phyloP scores from a whole-genome alignment of 2,888 invertebrate species.

The Danaus chrysippus region DNA sequence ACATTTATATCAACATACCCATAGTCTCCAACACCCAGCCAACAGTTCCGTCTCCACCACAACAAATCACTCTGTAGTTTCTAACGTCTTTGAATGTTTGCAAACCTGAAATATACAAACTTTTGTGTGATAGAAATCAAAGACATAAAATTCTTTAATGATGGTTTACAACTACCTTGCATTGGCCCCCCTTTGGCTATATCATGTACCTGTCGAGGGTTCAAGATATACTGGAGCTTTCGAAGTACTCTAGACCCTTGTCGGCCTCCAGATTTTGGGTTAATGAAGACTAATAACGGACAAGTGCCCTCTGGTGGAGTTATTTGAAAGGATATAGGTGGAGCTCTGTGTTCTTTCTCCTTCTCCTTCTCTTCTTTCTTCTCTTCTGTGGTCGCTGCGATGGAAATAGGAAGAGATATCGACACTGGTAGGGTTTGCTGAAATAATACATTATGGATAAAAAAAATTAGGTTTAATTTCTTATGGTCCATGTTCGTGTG shows the following conservation, averaged over 20 bases:
- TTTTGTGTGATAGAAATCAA: neutral
- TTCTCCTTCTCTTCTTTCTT: conserved; percentile 45
- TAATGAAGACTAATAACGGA: conserved; percentile 96
- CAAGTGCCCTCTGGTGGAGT: conserved; percentile 85
- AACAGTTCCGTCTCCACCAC: conserved; percentile 98
- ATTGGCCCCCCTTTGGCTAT: conserved; percentile 94
- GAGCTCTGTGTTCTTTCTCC: conserved; percentile 55
- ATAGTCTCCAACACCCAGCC: conserved; percentile 98
- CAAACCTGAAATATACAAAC: conserved; percentile 77
- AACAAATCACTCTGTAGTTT: conserved; percentile 94
- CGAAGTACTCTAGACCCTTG: conserved; percentile 94
- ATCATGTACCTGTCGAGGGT: conserved; percentile 96
- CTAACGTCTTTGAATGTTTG: conserved; percentile 96
- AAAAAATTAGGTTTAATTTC: too few relatives aligned
- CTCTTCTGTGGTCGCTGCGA: conserved; percentile 48
- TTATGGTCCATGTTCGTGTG: too few relatives aligned
- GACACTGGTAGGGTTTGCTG: conserved; percentile 67
- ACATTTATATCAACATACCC: conserved; percentile 81
- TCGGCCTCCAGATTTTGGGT: conserved; percentile 97
- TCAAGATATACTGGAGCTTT: conserved; percentile 97
- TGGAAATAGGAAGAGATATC: conserved; percentile 66
- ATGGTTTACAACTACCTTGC: conserved; percentile 75
- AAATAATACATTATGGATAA: conserved; percentile 25
- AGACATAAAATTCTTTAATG: neutral
- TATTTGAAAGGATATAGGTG: conserved; percentile 95